Conservation (phyloP, 2,113 vertebrate species). For the Centropus unirufus region DNA sequence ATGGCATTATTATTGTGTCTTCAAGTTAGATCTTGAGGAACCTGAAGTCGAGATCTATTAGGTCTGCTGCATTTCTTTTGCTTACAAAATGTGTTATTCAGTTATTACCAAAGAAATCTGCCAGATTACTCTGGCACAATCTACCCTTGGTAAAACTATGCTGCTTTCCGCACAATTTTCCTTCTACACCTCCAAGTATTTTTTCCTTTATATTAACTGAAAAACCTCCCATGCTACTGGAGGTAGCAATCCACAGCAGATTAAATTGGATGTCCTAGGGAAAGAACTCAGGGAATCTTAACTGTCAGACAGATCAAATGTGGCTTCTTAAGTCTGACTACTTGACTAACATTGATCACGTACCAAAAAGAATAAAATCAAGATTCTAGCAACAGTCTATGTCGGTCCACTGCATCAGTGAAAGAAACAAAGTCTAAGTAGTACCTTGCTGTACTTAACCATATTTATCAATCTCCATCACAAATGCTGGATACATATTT, state of each 20-base stretch:
- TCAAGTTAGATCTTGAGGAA: background rate
- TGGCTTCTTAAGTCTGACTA: background rate
- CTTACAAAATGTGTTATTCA: background rate
- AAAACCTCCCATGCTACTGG: background rate
- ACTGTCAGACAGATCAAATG: background rate
- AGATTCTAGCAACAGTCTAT: background rate
- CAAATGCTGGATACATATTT: background rate
- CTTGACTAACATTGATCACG: background rate
- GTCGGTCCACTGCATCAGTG: background rate
- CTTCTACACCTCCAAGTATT: background rate
- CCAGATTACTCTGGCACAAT: background rate
- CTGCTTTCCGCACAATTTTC: background rate
- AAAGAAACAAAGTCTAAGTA: background rate
- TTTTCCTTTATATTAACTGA: background rate
- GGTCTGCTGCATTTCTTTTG: background rate
- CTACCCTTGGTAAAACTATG: background rate
- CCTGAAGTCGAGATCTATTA: background rate
- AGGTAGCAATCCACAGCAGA: background rate
- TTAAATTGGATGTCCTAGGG: background rate
- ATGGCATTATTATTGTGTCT: background rate
- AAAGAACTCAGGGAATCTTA: background rate
- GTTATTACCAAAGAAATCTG: background rate
- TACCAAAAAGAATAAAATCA: background rate
- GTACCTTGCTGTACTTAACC: background rate
- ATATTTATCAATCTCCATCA: background rate